phyloP scores from a whole-genome alignment of 2,888 invertebrate genomes.

The Celastrina argiolus region DNA sequence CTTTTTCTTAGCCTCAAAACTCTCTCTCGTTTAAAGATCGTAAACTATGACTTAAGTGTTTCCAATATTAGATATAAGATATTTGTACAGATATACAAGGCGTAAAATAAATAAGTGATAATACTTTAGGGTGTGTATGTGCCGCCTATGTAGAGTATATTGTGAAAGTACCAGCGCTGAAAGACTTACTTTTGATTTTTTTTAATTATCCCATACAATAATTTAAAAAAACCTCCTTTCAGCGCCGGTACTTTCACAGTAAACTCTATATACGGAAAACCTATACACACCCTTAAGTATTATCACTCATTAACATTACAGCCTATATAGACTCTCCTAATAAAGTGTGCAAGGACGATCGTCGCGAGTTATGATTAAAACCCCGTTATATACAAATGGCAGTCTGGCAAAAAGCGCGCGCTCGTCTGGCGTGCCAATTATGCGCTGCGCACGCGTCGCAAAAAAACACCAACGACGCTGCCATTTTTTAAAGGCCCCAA shows the following conservation, averaged over 20 bases:
- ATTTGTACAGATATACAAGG: neutral
- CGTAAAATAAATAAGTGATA: too few relatives aligned
- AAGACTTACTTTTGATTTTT: too few relatives aligned
- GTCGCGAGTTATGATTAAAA: slow-evolving; percentile 5
- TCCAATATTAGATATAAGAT: neutral
- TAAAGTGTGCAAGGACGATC: neutral
- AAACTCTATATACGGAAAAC: too few relatives aligned
- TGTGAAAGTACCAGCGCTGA: too few relatives aligned
- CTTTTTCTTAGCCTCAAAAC: neutral
- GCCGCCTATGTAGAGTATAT: too few relatives aligned
- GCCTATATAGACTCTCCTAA: neutral
- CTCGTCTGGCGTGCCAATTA: slow-evolving; percentile 65
- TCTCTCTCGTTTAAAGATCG: neutral
- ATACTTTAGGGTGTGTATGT: too few relatives aligned
- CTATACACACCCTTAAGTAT: too few relatives aligned
- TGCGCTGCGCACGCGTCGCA: slow-evolving; percentile 72
- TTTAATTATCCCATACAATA: too few relatives aligned
- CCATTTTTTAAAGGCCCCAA: slow-evolving; percentile 64
- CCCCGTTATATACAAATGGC: slow-evolving; percentile 18
- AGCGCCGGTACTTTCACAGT: too few relatives aligned
- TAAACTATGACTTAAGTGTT: neutral
- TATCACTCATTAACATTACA: too few relatives aligned
- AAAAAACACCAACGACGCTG: slow-evolving; percentile 64
- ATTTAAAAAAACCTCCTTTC: too few relatives aligned
- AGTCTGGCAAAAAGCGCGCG: slow-evolving; percentile 46